Percentiles rank a stretch among this genome's conserved stretches.
phyloP scores from a whole-genome alignment of 2,797 vertebrate genomes.

The Euphonia xanthogaster region DNA sequence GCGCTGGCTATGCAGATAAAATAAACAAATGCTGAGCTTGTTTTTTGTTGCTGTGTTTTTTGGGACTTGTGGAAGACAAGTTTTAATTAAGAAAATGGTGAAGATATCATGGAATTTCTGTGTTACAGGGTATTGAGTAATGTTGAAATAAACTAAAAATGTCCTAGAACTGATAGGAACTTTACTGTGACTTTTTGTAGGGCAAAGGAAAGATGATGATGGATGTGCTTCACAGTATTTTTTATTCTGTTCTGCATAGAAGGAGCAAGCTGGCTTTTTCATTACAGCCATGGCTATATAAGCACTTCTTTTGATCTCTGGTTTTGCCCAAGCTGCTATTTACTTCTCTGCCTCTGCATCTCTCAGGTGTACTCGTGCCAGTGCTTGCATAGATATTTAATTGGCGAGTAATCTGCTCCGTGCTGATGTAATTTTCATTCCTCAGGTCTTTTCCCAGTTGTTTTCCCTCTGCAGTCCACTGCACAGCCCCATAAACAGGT shows the following conservation, averaged over 20 bases:
- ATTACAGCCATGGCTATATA: not conserved
- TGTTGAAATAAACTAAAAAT: not conserved
- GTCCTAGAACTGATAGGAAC: not conserved
- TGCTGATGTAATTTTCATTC: not conserved
- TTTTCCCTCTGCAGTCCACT: not conserved
- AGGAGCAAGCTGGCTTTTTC: not conserved
- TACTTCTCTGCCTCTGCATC: not conserved
- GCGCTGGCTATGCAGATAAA: not conserved
- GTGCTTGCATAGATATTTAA: not conserved
- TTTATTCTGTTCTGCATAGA: not conserved
- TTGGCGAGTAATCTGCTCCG: rapidly evolving
- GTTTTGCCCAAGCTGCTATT: not conserved
- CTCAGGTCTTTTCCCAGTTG: not conserved
- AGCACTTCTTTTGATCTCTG: not conserved
- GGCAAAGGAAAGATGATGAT: not conserved
- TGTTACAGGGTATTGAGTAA: not conserved
- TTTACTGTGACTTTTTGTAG: not conserved
- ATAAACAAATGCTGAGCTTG: not conserved
- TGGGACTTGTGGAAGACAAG: not conserved
- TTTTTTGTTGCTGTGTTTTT: not conserved
- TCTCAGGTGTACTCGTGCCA: not conserved
- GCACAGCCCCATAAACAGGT: not conserved
- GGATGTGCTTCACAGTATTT: not conserved
- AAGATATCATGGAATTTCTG: not conserved
- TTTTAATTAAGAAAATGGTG: not conserved